Evolutionary conservation across 2,113 vertebrate species (phyloP), one percentile per base, ranked within the genome.

Genomic region (Pavo muticus): DNA sequence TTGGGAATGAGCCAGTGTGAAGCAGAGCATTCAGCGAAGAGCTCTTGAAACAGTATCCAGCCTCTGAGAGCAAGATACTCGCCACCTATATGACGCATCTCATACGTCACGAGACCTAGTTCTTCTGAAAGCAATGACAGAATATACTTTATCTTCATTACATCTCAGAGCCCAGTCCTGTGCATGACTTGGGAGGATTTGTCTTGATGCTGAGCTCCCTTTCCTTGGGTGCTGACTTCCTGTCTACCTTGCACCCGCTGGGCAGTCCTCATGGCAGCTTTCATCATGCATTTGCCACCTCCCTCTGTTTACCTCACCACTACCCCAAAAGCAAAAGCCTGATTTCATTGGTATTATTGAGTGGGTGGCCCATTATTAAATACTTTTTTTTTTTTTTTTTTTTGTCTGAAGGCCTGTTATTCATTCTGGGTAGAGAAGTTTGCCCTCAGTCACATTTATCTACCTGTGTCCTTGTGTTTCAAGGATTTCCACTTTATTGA

Each of bases 401-500:
- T 74, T 95, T 95, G 59, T 83, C 71, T 73, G 70, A 70, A 88
- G 67, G 35, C n/a, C 50, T 87, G 61, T 67, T 96, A 17, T 54
- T 91, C 60, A 1, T 67, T 93, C 95, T 96, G 78, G 84, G 73
- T 94, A 85, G 91, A 97, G 73, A 71, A 96, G 85, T 94, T 97
- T 97, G 91, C 70, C 79, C 97, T 42, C 95, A 86, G 72, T 97
- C 84, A 91, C 64, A 71, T 95, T 96, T 96, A 85, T 97, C 91
- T 96, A n/a, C 94, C 86, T 93, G 63, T 84, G 79, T 95, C 90
- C 84, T 35, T 35, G 61, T 95, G 61, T 95, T 96, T 98, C 90
- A 97, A 96, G 90, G 88, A 94, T 97, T 95, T 96, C 90, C 73
- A 90, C 96, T 88, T 90, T 95, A 97, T 94, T 97, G 91, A 96